phyloP scores from a whole-genome alignment of 2,113 vertebrate species.

The Sceloporus tristichus region DNA sequence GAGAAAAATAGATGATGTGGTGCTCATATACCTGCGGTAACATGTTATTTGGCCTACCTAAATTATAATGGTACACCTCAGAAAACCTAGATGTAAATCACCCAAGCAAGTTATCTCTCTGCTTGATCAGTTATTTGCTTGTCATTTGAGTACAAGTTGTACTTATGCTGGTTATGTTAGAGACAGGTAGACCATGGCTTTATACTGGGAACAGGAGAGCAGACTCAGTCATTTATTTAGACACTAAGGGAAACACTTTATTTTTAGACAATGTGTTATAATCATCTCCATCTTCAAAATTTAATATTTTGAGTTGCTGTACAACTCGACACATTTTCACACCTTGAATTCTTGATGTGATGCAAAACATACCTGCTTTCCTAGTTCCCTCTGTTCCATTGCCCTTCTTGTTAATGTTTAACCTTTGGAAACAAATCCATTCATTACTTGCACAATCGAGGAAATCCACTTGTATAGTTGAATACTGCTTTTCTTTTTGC shows the following conservation, averaged over 20 bases:
- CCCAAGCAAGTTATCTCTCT: conserved; percentile 50
- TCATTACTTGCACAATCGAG: conserved; percentile 30
- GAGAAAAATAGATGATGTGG: background rate
- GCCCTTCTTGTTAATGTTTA: conserved; percentile 48
- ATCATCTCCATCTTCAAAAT: conserved; percentile 4
- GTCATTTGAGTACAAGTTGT: conserved; percentile 58
- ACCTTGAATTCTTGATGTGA: background rate
- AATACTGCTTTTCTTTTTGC: conserved; percentile 48
- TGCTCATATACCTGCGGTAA: background rate
- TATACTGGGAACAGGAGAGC: conserved; percentile 27
- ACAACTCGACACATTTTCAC: conserved; percentile 6
- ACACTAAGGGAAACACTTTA: background rate
- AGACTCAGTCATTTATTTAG: conserved; percentile 36
- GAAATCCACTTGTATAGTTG: conserved; percentile 44
- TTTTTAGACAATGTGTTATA: conserved; percentile 10
- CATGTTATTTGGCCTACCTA: rapidly evolving
- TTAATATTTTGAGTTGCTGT: conserved; percentile 23
- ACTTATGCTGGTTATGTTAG: conserved; percentile 34
- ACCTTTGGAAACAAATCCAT: conserved; percentile 25
- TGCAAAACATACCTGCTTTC: background rate
- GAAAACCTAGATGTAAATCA: conserved; percentile 59
- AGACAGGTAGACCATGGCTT: conserved; percentile 31
- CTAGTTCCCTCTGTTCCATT: background rate
- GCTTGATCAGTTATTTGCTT: conserved; percentile 70
- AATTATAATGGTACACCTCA: conserved; percentile 45